phyloP scores from a whole-genome alignment of 2,888 invertebrate genomes.

The Lottia scabra region DNA sequence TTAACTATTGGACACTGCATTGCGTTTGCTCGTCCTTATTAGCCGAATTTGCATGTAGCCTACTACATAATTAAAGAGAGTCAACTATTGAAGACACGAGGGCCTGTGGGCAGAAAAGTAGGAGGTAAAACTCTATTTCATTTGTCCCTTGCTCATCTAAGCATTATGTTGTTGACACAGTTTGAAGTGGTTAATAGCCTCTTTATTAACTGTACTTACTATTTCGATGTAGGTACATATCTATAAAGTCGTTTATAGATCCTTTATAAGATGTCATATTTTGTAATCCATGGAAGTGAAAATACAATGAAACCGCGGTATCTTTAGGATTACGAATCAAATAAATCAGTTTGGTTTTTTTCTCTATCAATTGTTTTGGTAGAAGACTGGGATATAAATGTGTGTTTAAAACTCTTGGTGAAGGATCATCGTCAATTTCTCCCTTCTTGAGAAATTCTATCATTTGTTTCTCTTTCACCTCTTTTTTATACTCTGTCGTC shows the following conservation, averaged over 20 bases:
- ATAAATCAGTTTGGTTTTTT: slow-evolving; percentile 28
- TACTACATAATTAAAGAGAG: too few relatives aligned
- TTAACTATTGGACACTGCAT: too few relatives aligned
- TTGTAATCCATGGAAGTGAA: slow-evolving; percentile 8
- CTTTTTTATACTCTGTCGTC: slow-evolving; percentile 12
- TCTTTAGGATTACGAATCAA: slow-evolving; percentile 33
- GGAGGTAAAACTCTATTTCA: too few relatives aligned
- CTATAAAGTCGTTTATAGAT: background rate
- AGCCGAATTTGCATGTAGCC: too few relatives aligned
- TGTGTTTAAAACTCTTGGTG: slow-evolving; percentile 31
- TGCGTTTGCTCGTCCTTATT: too few relatives aligned
- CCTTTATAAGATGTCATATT: background rate
- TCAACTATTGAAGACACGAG: too few relatives aligned
- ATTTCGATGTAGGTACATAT: background rate
- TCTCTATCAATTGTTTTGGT: slow-evolving; percentile 27
- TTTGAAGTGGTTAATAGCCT: too few relatives aligned
- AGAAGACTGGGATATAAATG: slow-evolving; percentile 23
- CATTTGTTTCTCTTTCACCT: slow-evolving; percentile 18
- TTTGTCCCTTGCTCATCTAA: too few relatives aligned
- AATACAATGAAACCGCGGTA: slow-evolving; percentile 29
- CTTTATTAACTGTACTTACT: background rate
- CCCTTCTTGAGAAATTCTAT: slow-evolving; percentile 21
- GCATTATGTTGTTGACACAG: too few relatives aligned
- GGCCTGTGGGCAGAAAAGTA: too few relatives aligned
- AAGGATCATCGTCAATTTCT: slow-evolving; percentile 6